Conservation (phyloP, 2,888 invertebrate genomes). For the Hofmannophila pseudospretella region DNA sequence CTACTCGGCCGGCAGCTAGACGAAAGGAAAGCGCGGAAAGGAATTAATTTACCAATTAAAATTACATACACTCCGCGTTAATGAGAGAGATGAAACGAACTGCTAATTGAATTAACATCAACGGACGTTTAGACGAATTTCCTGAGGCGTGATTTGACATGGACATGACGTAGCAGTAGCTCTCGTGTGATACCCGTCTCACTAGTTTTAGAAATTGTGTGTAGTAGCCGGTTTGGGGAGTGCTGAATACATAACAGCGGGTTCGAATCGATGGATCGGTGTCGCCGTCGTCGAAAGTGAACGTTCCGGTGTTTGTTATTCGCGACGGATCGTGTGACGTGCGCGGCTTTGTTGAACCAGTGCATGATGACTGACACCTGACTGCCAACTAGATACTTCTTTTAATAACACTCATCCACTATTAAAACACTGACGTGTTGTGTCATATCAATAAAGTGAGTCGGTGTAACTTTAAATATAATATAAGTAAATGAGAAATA, state of each 20-base stretch:
- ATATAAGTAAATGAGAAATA: too few relatives aligned
- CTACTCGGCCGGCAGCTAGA: conserved; percentile 26
- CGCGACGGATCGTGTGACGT: conserved; percentile 52
- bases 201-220: conserved; percentile 27
- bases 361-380: conserved; percentile 10
- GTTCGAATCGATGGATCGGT: conserved; percentile 41
- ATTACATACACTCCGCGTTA: conserved; percentile 18
- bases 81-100: conserved; percentile 19
- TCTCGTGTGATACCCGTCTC: conserved; percentile 27
- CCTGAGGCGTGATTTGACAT: conserved; percentile 6
- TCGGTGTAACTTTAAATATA: too few relatives aligned
- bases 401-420: conserved; percentile 25
- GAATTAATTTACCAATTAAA: conserved; percentile 28
- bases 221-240: conserved; percentile 31
- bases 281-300: conserved; percentile 66
- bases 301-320: conserved; percentile 69
- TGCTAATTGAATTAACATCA: conserved; percentile 9
- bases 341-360: conserved; percentile 41
- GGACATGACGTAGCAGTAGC: conserved; percentile 11
- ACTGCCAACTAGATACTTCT: conserved; percentile 8
- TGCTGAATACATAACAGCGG: conserved; percentile 28
- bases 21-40: conserved; percentile 30
- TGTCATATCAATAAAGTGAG: neutral
- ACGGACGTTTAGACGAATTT: conserved; percentile 3
- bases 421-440: neutral